Base-by-base conservation (phyloP, 2,888 invertebrate species). In the Petrophora chlorosata region DNA sequence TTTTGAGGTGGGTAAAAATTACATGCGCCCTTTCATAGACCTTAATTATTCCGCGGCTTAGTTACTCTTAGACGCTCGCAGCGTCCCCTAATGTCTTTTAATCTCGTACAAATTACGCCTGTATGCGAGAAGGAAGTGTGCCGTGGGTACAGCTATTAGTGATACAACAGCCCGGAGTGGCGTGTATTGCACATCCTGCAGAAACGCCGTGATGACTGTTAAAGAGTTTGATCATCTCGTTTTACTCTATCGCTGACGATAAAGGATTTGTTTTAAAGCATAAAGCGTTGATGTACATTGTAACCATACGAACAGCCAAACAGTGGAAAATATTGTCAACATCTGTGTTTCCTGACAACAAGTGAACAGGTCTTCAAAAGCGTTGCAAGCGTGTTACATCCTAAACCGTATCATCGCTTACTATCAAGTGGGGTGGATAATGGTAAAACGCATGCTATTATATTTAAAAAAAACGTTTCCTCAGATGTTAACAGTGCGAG, bases 81-180 rank as follows among this genome's bases (percentile, higher is more conserved):
- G 47, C 41, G 41, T 53, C 51, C 44, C 47, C 46, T 57, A 47
- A 63, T 58, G 59, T 61, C 52, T 63, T 61, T 63, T 63, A 57
- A 60, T 61, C 55, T 59, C 33, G 50, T 47, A 49, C 50, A 41
- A 53, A 51, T 47, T 44, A 43, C 22, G 22, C 33, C n/a, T n/a
- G 14, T 38, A 47, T 34, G 25, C 33, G 35, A 55, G 46, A 36
- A 30, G 35, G 40, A 49, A 42, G 40, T 33, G n/a, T n/a, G n/a
- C n/a, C 32, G 30, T 46, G 42, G 52, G 45, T 19, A 29, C 32
- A 22, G 46, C 48, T 48, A 53, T 53, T 45, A 41, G 38, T 38
- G 29, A 40, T 30, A 35, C 40, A 32, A 15, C 41, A 23, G 22
- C 12, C 39, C 35, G 32, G 33, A 39, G 34, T 33, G 5, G 28